Conservation (phyloP, 2,113 vertebrate species). For the Hippocampus barbouri region DNA sequence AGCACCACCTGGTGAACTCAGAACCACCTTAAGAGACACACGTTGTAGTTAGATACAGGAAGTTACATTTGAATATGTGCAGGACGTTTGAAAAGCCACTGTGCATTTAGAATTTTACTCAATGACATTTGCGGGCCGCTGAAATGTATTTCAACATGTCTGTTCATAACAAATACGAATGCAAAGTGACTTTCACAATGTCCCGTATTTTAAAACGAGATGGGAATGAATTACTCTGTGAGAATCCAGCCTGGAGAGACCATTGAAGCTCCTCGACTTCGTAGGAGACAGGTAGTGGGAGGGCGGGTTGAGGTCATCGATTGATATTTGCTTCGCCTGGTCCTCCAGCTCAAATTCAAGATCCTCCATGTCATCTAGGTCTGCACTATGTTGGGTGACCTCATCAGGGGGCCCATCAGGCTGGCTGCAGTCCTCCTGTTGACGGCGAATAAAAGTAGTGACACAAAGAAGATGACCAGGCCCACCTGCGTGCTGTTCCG, state of each 20-base stretch:
- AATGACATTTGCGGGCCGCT: background rate
- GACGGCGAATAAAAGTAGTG: background rate
- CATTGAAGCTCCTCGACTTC: constrained; percentile 52
- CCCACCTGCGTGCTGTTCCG: background rate
- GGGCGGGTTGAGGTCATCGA: constrained; percentile 51
- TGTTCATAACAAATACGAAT: background rate
- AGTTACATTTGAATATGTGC: background rate
- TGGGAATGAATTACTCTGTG: constrained; percentile 46
- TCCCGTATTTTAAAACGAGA: background rate
- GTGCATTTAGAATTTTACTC: background rate
- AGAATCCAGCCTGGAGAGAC: constrained; percentile 62
- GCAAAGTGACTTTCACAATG: background rate
- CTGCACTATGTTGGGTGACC: constrained; percentile 70
- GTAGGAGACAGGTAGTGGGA: constrained; percentile 52
- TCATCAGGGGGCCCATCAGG: constrained; percentile 70
- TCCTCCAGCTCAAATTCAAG: constrained; percentile 75
- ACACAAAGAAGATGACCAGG: background rate
- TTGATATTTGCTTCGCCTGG: constrained; percentile 53
- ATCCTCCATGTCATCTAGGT: constrained; percentile 74
- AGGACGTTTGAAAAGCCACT: background rate
- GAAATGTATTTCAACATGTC: background rate
- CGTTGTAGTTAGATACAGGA: background rate
- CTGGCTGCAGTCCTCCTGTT: constrained; percentile 70
- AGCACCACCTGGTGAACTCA: constrained; percentile 65
- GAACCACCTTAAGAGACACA: constrained; percentile 63